A percentile compares a stretch with the other conserved stretches of the same genome.
Conservation (phyloP, 92 coral and sea anemone genomes). For the Isaurus tuberculatus region DNA sequence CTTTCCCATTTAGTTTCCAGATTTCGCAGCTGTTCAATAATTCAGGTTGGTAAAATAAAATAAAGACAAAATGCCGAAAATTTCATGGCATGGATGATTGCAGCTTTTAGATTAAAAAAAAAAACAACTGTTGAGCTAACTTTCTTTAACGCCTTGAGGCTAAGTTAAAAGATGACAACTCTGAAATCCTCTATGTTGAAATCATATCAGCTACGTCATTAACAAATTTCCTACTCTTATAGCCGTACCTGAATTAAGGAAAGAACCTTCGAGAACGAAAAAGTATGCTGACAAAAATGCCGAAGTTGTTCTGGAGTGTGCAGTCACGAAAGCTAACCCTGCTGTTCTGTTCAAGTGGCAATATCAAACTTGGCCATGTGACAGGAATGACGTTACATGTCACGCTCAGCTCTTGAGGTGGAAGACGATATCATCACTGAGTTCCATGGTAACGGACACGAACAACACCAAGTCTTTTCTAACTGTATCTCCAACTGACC, state of each 20-base stretch:
- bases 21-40: no score
- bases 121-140: no score
- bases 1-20: no score
- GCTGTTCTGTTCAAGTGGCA: slow-evolving; percentile 36
- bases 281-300: slow-evolving; percentile 25
- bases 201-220: neutral
- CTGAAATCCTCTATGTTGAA: no score
- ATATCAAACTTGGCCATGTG: slow-evolving; percentile 43
- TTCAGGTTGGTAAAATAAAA: no score
- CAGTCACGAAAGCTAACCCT: slow-evolving; percentile 25
- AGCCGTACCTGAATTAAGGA: slow-evolving; percentile 27
- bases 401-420: slow-evolving; percentile 19
- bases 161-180: no score
- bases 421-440: slow-evolving; percentile 13
- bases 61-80: no score
- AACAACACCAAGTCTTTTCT: slow-evolving; percentile 19
- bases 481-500: slow-evolving; percentile 4
- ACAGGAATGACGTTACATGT: slow-evolving; percentile 22
- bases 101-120: no score
- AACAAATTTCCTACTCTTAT: neutral
- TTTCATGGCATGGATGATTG: no score
- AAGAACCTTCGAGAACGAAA: neutral
- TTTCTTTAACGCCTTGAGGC: no score
- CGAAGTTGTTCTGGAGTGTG: slow-evolving; percentile 25
- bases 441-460: slow-evolving; percentile 7